Evolutionary conservation across 2,888 invertebrate genomes (phyloP), one percentile per base, ranked within the genome.

Genomic region (Psylliodes chrysocephalus): DNA sequence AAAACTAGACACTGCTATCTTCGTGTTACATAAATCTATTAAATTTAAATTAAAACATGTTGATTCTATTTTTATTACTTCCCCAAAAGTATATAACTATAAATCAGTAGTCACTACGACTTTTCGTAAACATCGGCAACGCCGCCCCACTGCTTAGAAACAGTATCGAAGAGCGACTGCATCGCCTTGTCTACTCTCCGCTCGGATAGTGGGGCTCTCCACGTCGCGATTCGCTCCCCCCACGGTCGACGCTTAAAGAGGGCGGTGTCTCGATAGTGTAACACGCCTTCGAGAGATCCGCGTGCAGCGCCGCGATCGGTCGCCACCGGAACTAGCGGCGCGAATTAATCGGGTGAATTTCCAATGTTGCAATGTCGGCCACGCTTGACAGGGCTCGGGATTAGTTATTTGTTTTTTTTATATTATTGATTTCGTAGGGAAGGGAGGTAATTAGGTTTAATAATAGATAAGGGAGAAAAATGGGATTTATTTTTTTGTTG

Each of bases 331-430:
- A 60, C 38, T 55, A 22, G 30, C 46, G 28, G 47, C 51, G 49
- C 33, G 42, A 42, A 64, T 19, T 53, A 60, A 64, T 60, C 59
- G 49, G 35, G 54, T 60, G 54, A 64, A 63, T 64, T 60, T 64
- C 55, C 55, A 42, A 49, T 64, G 53, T 30, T 40, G 49, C 44
- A 40, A 44, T 54, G 59, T 46, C 14, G 51, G 52, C 49, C 47
- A 51, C 14, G 44, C 55, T 35, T 51, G 35, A 28, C 12, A 19
- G 33, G 33, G 17, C 15, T 35, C 12, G 42, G 30, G 54, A 28
- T 60, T 60, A 30, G 25, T 53, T 15, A 8, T 28, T 49, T 12
- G 25, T 49, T 49, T 49, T 28, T 49, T 15, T 49, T 30, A 12
- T 17, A 15, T 15, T 49, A 49, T 49, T 28, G 49, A 49, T 49